A percentile compares a stretch with the other conserved stretches of the same genome.
Evolutionary conservation across 2,888 invertebrate species (phyloP).

Genomic region (Augochlorella aurata): DNA sequence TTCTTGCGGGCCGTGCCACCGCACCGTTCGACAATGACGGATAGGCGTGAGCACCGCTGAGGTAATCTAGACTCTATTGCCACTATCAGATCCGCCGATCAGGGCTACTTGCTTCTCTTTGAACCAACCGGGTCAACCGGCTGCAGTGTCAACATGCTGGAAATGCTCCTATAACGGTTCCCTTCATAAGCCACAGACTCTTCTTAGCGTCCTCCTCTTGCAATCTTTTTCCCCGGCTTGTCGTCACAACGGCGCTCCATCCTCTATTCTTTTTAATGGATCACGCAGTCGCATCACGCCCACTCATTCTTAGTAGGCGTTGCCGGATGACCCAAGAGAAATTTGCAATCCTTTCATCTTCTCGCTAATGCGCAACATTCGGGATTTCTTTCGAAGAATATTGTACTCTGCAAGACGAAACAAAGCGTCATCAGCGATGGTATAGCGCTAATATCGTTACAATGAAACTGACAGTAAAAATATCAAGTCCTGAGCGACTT

Average conservation of each 20-base stretch:
- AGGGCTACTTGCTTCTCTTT: conserved; percentile 75
- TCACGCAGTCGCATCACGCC: not conserved
- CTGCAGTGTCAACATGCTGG: conserved; percentile 76
- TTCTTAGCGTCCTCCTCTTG: conserved; percentile 52
- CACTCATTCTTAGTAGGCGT: conserved; percentile 16
- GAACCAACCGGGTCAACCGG: conserved; percentile 76
- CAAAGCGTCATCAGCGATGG: too few relatives aligned
- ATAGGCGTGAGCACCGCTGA: conserved; percentile 70
- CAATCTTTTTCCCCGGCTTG: conserved; percentile 54
- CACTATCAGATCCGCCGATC: conserved; percentile 75
- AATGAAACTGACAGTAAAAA: too few relatives aligned
- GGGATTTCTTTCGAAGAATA: too few relatives aligned
- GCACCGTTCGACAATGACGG: conserved; percentile 26
- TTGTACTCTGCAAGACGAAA: too few relatives aligned
- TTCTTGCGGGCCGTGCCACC: not conserved
- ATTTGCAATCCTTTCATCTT: not conserved
- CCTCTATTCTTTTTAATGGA: conserved; percentile 18
- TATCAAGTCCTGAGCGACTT: too few relatives aligned
- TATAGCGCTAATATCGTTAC: too few relatives aligned
- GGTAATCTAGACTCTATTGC: conserved; percentile 79
- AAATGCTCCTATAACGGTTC: conserved; percentile 71
- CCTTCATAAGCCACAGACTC: conserved; percentile 64
- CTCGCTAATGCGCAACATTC: too few relatives aligned
- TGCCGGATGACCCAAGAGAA: not conserved
- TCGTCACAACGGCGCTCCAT: conserved; percentile 6